Evolutionary conservation across 2,113 vertebrate species (phyloP), one percentile per base, ranked within the genome.

Genomic region (Columba janthina): DNA sequence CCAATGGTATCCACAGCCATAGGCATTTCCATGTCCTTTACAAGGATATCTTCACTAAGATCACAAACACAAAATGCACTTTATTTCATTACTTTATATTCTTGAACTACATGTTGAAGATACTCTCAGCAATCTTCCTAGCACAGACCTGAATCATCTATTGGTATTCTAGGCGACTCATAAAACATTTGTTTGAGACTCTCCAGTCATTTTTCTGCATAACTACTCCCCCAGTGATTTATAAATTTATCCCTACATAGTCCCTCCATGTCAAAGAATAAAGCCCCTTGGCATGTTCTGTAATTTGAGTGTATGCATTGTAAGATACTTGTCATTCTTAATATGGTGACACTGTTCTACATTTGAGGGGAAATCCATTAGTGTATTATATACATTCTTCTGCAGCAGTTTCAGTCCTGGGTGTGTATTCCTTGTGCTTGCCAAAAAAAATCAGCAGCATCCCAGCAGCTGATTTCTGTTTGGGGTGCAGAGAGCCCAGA

Each of bases 251-350:
- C 28, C 8, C 72, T 75, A 4, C 4, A 7, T 75, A 46, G 64
- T 93, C 34, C 26, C 3, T 70, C 18, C 15, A 76, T 53, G n/a
- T 17, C 50, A 65, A 88, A 79, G 26, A 70, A 58, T 34, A 51
- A 81, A 88, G 5, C 4, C 21, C 16, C 0, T 0, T 69, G 46
- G 3, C 38, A 12, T 73, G n/a, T 57, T 72, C 44, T 34, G 15
- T 50, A 90, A 76, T 72, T 76, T 2, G 1, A 62, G 14, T 22
- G 16, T 6, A n/a, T 31, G 9, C 5, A 34, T 38, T 67, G 15
- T 64, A 42, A 74, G 51, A 54, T 5, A 46, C 18, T 81, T 56
- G 5, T 26, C 60, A 34, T 50, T 50, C 25, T 64, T 75, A 56
- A 57, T 22, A 60, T 5, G 58, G 20, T 26, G 28, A 16, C 9